Evolutionary conservation across 2,113 vertebrate genomes (phyloP).

Genomic region (Hypomesus transpacificus): DNA sequence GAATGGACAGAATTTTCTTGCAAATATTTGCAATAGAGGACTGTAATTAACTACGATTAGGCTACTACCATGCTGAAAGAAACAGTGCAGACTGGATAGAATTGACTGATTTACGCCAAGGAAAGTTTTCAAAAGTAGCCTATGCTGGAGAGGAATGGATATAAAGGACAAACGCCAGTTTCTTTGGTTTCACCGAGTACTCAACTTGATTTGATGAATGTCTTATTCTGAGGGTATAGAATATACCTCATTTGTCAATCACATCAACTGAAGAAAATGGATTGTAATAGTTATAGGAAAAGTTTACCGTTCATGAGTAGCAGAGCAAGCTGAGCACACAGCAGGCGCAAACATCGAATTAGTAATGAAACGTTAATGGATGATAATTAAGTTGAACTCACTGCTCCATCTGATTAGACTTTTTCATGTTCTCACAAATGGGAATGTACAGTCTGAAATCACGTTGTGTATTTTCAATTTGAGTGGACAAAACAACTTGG

Average conservation of each 20-base stretch:
- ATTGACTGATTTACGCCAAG: constrained; percentile 6
- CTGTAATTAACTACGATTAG: neutral
- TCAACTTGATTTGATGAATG: constrained; percentile 15
- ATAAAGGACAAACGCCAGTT: constrained; percentile 19
- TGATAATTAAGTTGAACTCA: constrained; percentile 3
- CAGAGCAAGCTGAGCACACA: constrained; percentile 11
- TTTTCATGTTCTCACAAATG: constrained; percentile 5
- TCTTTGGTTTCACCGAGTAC: constrained; percentile 11
- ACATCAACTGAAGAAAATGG: constrained; percentile 24
- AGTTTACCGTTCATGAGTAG: constrained; percentile 17
- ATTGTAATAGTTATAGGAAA: constrained; percentile 28
- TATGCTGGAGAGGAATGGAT: constrained; percentile 39
- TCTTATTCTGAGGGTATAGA: constrained; percentile 5
- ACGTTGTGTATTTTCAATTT: constrained; percentile 2
- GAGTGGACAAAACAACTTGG: constrained; percentile 3
- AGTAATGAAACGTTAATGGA: constrained; percentile 12
- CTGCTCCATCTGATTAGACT: neutral
- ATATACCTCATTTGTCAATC: constrained; percentile 13
- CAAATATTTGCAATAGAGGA: constrained; percentile 11
- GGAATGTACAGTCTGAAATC: neutral
- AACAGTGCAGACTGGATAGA: constrained; percentile 10
- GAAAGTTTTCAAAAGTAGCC: constrained; percentile 43
- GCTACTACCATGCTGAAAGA: neutral
- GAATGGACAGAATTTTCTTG: neutral
- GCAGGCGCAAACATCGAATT: constrained; percentile 9